Evolutionary conservation across 2,888 invertebrate species (phyloP), one percentile per base, ranked within the genome.

Genomic region (Dynastes tityus): DNA sequence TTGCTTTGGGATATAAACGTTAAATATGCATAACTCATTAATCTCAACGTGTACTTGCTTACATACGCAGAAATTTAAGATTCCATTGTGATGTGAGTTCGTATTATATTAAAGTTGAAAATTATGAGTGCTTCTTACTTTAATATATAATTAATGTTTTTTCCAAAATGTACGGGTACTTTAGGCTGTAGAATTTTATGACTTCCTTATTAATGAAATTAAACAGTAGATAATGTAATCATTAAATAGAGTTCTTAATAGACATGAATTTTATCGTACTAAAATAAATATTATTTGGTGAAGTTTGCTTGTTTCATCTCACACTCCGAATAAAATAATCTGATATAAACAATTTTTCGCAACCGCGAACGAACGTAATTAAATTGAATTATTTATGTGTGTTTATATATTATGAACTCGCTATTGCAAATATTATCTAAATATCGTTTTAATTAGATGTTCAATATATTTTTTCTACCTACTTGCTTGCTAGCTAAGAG

Each of bases 321-420:
- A 45, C n/a, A 63, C 11, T 27, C 32, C 32, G 63, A 63, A 63
- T 63, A 63, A 63, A 63, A 67, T 67, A 67, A 67, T 67, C 27
- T 67, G 32, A 67, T 67, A 49, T 49, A 67, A 67, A 67, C 67
- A 49, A 45, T 45, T 63, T 63, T 63, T 63, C 63, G 63, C 32
- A 29, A 29, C 32, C 63, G 63, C 63, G 8, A 9, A 63, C 29
- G 29, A 16, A 45, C 64, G 67, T 67, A 49, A 67, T 67, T 45
- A 67, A 67, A 67, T 45, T 67, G 45, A 67, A 67, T 67, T 67
- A 67, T 67, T 67, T 40, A 45, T 67, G 67, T 49, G 32, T 67
- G 49, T 67, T 67, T 67, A 67, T 49, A 22, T 49, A 49, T 67
- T 49, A 45, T 27, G 45, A 67, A 67, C 22, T 67, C 45, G 67